phyloP scores from a whole-genome alignment of 2,888 invertebrate genomes.

The Linyphia triangularis region DNA sequence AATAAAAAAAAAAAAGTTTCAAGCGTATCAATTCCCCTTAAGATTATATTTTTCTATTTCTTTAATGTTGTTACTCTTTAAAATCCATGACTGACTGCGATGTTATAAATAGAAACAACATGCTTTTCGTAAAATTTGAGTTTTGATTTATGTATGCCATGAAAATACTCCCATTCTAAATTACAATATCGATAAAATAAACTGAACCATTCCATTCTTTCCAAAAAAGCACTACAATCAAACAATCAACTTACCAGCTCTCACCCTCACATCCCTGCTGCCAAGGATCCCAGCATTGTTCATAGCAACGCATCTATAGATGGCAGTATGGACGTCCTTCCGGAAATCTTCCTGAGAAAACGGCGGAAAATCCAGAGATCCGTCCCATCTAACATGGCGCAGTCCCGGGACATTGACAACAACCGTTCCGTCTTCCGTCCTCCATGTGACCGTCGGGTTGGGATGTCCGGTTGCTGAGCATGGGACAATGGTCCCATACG shows the following conservation, averaged over 20 bases:
- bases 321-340: constrained; percentile 75
- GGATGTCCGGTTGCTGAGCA: constrained; percentile 74
- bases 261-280: constrained; percentile 73
- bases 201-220: too few species aligned
- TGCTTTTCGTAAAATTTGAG: too few species aligned
- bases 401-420: constrained; percentile 72
- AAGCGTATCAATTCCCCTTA: too few species aligned
- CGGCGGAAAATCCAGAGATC: constrained; percentile 75
- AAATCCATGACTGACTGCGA: too few species aligned
- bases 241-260: constrained; percentile 68
- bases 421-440: constrained; percentile 72
- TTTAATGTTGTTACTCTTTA: too few species aligned
- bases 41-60: too few species aligned
- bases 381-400: constrained; percentile 74
- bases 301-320: constrained; percentile 74
- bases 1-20: too few species aligned
- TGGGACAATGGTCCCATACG: constrained; percentile 68
- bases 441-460: constrained; percentile 72
- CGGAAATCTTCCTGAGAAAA: constrained; percentile 74
- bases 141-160: too few species aligned
- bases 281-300: constrained; percentile 73
- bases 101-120: too few species aligned
- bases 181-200: too few species aligned
- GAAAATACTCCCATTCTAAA: too few species aligned
- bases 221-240: too few species aligned